phyloP scores from a whole-genome alignment of 1,140 invertebrate species.

The Adelges cooleyi region DNA sequence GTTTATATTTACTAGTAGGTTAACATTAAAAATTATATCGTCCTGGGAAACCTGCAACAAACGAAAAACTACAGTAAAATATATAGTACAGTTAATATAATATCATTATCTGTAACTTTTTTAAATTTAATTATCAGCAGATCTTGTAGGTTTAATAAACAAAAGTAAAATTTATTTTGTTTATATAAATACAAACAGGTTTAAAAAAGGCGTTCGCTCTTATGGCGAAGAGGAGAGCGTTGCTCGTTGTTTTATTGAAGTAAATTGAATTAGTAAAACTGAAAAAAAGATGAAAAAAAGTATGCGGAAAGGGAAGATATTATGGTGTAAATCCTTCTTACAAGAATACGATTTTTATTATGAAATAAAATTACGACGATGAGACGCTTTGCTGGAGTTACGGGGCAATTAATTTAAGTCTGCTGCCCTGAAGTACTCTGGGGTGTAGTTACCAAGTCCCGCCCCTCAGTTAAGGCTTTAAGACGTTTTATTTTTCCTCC shows the following conservation, averaged over 20 bases:
- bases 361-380: conserved; percentile 28
- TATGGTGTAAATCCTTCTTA: conserved; percentile 6
- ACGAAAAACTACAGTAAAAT: too few species aligned
- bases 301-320: neutral
- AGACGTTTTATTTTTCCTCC: conserved; percentile 7
- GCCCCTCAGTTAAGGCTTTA: conserved; percentile 15
- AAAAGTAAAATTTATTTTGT: too few species aligned
- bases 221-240: neutral
- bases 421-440: conserved; percentile 16
- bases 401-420: conserved; percentile 28
- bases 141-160: too few species aligned
- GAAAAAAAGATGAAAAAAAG: neutral
- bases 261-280: neutral
- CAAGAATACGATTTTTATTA: conserved; percentile 25
- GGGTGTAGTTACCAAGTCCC: conserved; percentile 21
- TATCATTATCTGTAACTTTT: too few species aligned
- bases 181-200: too few species aligned
- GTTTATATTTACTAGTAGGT: too few species aligned
- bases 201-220: too few species aligned
- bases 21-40: too few species aligned
- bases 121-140: too few species aligned
- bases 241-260: neutral
- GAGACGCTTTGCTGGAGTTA: conserved; percentile 26
- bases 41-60: too few species aligned
- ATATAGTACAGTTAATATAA: too few species aligned